Evolutionary conservation across 2,888 invertebrate genomes (phyloP), one percentile per base, ranked within the genome.

Genomic region (Rhagonycha lutea): DNA sequence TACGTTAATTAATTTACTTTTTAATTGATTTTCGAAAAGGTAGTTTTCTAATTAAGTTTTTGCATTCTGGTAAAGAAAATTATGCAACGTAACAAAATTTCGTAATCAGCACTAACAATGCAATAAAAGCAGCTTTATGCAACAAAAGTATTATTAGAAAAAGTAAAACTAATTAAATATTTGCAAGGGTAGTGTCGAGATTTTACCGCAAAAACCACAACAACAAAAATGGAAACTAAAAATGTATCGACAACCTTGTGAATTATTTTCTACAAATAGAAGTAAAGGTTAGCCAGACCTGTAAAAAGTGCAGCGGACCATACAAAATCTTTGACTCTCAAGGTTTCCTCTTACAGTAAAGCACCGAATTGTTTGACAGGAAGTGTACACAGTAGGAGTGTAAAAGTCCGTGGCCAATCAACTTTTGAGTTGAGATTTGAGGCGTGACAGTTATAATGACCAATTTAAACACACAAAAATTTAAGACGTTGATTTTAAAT

Each of bases 381-480:
- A 80, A 81, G 78, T 80, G 79, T 81, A 80, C 78, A 77, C 79
- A 80, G 82, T 80, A 83, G 82, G 82, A 82, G 82, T 83, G 81
- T 83, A 82, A 83, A 83, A 83, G 79, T 81, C 76, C 78, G 80
- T 79, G 79, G 75, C 82, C 82, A 83, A 83, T 83, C 78, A 77
- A 80, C 78, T 77, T 74, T 69, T 73, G 78, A 75, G 74, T 69
- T 74, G 80, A 80, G 78, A 78, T 80, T 79, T 78, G 81, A 83
- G 82, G 82, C 82, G 82, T 83, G 81, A 82, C 82, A 80, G 74
- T 78, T 73, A 76, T 78, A 78, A 78, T 78, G 76, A 78, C 28
- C 70, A 74, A 76, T 76, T 78, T 74, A 76, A 69, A 71, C 60
- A 73, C 70, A 47, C 47, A 47, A 47, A 32, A 32, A 47, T 47